A percentile compares a stretch with the other conserved stretches of the same genome.
These are phyloP conservation scores for Oegoconia quadripuncta DNA, from an alignment of 2,888 invertebrate genomes.

Conservation along the genomic window DNA sequence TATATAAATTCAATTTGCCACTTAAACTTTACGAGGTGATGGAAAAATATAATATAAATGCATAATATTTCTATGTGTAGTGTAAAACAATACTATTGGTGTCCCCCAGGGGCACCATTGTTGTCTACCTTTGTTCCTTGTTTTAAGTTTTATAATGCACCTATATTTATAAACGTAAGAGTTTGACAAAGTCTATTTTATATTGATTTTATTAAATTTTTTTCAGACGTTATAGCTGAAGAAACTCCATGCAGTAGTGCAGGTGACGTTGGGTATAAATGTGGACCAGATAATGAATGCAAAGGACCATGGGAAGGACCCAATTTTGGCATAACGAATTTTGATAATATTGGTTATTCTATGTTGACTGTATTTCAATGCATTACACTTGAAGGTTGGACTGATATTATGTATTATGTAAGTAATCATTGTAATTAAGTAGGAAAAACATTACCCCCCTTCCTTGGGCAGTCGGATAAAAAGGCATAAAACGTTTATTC, in stretches of 20 bases:
- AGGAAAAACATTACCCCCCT: not conserved
- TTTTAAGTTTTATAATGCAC: no score
- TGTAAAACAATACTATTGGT: no score
- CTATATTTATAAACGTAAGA: no score
- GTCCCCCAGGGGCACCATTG: no score
- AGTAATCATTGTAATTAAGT: conserved; percentile 52
- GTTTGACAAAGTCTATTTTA: no score
- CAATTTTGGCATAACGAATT: conserved; percentile 98
- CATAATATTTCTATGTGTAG: no score
- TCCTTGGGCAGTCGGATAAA: no score
- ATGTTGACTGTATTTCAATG: conserved; percentile 99
- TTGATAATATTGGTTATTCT: conserved; percentile 98
- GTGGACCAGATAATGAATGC: conserved; percentile 68
- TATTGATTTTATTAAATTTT: not conserved
- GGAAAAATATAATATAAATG: not conserved
- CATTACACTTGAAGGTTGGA: conserved; percentile 99
- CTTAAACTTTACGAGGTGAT: not conserved
- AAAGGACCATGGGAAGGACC: conserved; percentile 87
- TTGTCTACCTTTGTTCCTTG: no score
- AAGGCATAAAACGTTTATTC: no score
- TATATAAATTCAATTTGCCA: not conserved
- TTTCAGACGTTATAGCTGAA: conserved; percentile 39
- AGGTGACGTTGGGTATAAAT: conserved; percentile 82
- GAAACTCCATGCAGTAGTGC: conserved; percentile 79
- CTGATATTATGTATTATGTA: conserved; percentile 97